A percentile compares a stretch with the other conserved stretches of the same genome.
These are phyloP conservation scores for Hydropsyche tenuis DNA, from an alignment of 1,140 invertebrate species.

Conservation along the genomic window DNA sequence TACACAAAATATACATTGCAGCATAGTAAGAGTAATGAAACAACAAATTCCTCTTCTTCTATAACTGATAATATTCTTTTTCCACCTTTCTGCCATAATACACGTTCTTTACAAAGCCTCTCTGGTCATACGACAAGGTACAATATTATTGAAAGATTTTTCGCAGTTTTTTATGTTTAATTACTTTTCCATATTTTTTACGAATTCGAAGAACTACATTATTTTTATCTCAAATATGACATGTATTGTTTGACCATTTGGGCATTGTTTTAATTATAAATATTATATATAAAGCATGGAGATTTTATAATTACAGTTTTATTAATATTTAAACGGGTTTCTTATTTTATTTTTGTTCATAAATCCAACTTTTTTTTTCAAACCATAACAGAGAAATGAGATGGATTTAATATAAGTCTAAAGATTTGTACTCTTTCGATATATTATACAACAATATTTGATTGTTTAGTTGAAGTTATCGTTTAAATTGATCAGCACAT, in stretches of 20 bases:
- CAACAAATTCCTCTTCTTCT: slow-evolving; percentile 56
- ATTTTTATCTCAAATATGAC: slow-evolving; percentile 9
- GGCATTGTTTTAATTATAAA: slow-evolving; percentile 13
- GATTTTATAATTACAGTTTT: neutral
- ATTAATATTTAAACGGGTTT: neutral
- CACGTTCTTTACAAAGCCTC: slow-evolving; percentile 47
- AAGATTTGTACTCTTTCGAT: too few species aligned
- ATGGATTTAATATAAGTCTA: too few species aligned
- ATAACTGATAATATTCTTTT: slow-evolving; percentile 54
- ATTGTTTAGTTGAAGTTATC: too few species aligned
- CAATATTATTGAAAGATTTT: slow-evolving; percentile 24
- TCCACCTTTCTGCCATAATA: slow-evolving; percentile 53
- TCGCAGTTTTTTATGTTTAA: slow-evolving; percentile 19
- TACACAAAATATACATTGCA: slow-evolving; percentile 61
- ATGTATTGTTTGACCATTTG: slow-evolving; percentile 11
- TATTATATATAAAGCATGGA: neutral
- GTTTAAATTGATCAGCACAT: too few species aligned
- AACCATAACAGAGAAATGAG: too few species aligned
- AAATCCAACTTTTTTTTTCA: too few species aligned
- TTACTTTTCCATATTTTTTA: slow-evolving; percentile 5
- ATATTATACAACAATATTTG: too few species aligned
- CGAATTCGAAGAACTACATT: neutral
- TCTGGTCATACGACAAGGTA: slow-evolving; percentile 56
- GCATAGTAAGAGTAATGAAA: slow-evolving; percentile 59
- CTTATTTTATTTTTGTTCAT: too few species aligned